These are phyloP conservation scores for Cotesia glomerata DNA, from an alignment of 1,140 invertebrate genomes.

Conservation along the genomic window DNA sequence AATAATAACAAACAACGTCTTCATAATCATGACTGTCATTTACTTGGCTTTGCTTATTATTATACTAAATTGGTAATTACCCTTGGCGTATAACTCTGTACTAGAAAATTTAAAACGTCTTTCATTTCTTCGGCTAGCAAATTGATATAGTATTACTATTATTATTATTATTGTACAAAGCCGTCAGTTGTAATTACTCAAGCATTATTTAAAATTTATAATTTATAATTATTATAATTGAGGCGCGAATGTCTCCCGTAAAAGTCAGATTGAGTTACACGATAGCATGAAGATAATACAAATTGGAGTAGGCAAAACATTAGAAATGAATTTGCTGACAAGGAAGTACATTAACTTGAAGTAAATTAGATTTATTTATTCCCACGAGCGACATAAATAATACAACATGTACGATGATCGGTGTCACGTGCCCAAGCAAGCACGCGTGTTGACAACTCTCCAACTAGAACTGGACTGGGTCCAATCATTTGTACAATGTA, in stretches of 20 bases:
- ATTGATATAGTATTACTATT: no score
- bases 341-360: neutral
- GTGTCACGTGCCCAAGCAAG: conserved; percentile 20
- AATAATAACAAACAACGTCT: neutral
- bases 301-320: no score
- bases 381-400: neutral
- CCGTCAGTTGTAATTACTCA: no score
- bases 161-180: no score
- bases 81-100: neutral
- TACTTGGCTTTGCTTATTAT: neutral
- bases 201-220: no score
- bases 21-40: neutral
- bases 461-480: conserved; percentile 6
- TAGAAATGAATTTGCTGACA: neutral
- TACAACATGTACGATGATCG: neutral
- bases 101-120: neutral
- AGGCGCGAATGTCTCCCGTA: no score
- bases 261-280: no score
- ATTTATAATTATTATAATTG: no score
- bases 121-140: neutral
- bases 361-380: conserved; percentile 3
- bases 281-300: no score
- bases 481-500: no score
- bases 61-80: neutral
- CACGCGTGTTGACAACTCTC: conserved; percentile 17